Base-by-base conservation (phyloP, 1,140 invertebrate genomes). In the Conopomorpha cramerella region DNA sequence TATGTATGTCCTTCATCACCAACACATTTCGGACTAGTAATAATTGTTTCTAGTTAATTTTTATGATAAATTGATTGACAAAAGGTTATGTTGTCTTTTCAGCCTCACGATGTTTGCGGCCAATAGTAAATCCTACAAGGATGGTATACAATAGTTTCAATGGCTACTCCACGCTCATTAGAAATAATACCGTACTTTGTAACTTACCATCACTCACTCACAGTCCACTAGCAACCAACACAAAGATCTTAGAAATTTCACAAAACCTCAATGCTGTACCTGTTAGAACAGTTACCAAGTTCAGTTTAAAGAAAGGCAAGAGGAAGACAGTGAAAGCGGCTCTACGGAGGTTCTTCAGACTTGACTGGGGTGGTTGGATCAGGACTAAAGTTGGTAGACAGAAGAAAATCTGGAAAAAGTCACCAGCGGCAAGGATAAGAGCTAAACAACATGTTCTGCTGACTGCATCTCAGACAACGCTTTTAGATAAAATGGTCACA, bases 281-380 rank as follows among this genome's bases (percentile, higher is more conserved):
- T 29, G 43, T 38, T 17, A 80, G 89, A 54, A 82, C 73, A 8
- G 52, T 91, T 2, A 89, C 79, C 2, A 91, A 92, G 67, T 91
- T 84, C 55, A 88, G 89, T 12, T 49, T 83, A 1, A 61, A 59
- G 14, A 87, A 83, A 58, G 90, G 91, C 6, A 92, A 91, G 73
- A 79, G 89, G 39, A 89, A 89, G 62, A 77, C 85, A 0, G 86
- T 88, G 0, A 87, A 86, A 57, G 72, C 86, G n/a, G 90, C 90
- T 8, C 7, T 87, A 0, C 77, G 78, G 38, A 77, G 91, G 51
- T 96, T 95, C 61, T 92, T 86, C 48, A 81, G 93, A 39, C 64
- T 96, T 8, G 52, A 90, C 49, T 95, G 91, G 90, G 93, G 94
- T 8, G 83, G 82, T 10, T 96, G 93, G 93, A 95, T 96, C 27